Base-by-base conservation (phyloP, 2,797 vertebrate species). In the Gymnothorax reevesii region DNA sequence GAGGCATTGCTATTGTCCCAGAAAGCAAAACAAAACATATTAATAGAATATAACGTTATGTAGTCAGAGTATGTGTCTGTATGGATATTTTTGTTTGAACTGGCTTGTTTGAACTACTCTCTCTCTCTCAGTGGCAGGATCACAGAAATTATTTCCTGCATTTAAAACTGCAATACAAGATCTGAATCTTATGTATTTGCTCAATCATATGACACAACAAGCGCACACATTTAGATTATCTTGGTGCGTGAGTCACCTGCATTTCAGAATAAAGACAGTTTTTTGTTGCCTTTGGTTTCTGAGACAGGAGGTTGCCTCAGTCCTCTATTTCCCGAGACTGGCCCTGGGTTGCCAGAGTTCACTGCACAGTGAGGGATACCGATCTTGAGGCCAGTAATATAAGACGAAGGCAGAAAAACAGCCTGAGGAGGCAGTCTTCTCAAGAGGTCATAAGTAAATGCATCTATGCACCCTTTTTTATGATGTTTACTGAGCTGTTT, bases 401-500 rank as follows among this genome's bases (percentile, higher is more conserved):
- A 75, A 42, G 85, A 55, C 57, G 49, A 59, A 42, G 69, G 59
- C 80, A 86, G 80, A 52, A 54, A 62, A 83, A 86, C 55, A 57
- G 60, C 60, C 62, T 57, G 80, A 33, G 66, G 77, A 25, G 25
- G 52, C 57, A n/a, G 71, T 55, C 62, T 64, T 59, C 57, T 86
- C 75, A 71, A 55, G 79, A 57, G 82, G 25, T 60, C 57, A 20
- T 75, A 83, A 84, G 60, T 57, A 80, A 84, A 80, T 66, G 75
- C 49, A 59, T 64, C 83, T 79, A 22, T 59, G 91, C 87, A 66
- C 90, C 88, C 73, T 90, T 69, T 88, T 90, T 89, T 73, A 57
- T 88, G 87, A 91, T 88, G 89, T 94, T 93, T 93, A 92, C 87
- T 85, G 92, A 71, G 89, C 89, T 88, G 92, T 94, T 94, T 92